A percentile compares a stretch with the other conserved stretches of the same genome.
Evolutionary conservation across 2,888 invertebrate genomes (phyloP).

Genomic region (Eretmocerus hayati): DNA sequence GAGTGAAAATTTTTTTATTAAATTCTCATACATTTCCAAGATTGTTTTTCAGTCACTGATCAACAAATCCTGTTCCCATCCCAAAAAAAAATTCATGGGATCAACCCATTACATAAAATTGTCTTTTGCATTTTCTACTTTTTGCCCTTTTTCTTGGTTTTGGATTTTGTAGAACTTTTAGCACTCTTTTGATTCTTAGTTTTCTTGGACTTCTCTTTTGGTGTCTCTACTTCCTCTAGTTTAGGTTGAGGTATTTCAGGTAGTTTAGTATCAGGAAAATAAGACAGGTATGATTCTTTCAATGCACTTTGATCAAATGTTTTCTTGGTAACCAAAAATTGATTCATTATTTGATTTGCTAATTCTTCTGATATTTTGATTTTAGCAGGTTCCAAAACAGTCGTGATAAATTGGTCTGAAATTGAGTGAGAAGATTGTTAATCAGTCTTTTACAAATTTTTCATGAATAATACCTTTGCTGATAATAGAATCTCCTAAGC

Average conservation of each 20-base stretch:
- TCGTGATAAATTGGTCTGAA: no score
- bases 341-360: constrained; percentile 32
- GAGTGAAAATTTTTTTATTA: no score
- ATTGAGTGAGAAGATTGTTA: no score
- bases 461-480: neutral
- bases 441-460: no score
- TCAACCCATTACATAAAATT: no score
- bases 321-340: constrained; percentile 29
- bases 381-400: no score
- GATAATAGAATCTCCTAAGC: constrained; percentile 14
- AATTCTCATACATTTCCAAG: no score
- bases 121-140: no score
- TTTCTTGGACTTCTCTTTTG: constrained; percentile 9
- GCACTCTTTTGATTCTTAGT: constrained; percentile 4
- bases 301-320: constrained; percentile 39
- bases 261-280: constrained; percentile 46
- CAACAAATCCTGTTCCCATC: no score
- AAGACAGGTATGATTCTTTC: constrained; percentile 42
- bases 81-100: no score
- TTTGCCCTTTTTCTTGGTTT: no score
- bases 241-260: constrained; percentile 15
- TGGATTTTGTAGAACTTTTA: neutral
- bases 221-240: constrained; percentile 4
- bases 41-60: no score
- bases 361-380: constrained; percentile 36